These are phyloP conservation scores for Chrysemys picta DNA, from an alignment of 2,113 vertebrate genomes.

Conservation along the genomic window DNA sequence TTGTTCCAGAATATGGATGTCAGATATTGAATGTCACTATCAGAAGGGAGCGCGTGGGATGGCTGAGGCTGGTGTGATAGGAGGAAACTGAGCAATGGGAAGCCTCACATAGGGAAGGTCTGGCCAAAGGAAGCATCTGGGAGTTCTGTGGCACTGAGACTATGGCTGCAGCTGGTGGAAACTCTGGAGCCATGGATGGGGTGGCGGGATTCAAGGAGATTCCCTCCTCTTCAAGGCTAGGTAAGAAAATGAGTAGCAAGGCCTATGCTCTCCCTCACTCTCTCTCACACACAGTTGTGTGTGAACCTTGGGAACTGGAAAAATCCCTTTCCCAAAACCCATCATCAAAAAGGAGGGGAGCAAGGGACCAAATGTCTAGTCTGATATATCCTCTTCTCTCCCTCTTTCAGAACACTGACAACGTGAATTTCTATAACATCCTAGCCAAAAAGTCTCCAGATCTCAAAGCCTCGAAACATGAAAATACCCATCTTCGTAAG, in stretches of 20 bases:
- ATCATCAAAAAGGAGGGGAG: neutral
- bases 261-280: neutral
- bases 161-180: neutral
- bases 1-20: neutral
- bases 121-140: neutral
- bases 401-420: constrained; percentile 89
- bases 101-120: neutral
- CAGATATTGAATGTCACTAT: rapidly evolving
- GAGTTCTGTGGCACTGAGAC: neutral
- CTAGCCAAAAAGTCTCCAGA: constrained; percentile 78
- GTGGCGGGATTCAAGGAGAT: constrained; percentile 11
- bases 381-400: neutral
- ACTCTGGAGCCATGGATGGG: neutral
- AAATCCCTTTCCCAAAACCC: neutral
- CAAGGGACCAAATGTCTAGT: neutral
- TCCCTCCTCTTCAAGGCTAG: neutral
- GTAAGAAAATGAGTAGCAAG: constrained; percentile 12
- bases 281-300: neutral
- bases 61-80: neutral
- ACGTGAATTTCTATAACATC: constrained; percentile 99
- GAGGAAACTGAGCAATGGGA: neutral
- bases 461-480: constrained; percentile 22
- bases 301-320: neutral
- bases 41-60: neutral
- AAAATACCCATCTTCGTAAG: constrained; percentile 63